Conservation (phyloP, 2,888 invertebrate genomes). For the Mimachlamys varia region DNA sequence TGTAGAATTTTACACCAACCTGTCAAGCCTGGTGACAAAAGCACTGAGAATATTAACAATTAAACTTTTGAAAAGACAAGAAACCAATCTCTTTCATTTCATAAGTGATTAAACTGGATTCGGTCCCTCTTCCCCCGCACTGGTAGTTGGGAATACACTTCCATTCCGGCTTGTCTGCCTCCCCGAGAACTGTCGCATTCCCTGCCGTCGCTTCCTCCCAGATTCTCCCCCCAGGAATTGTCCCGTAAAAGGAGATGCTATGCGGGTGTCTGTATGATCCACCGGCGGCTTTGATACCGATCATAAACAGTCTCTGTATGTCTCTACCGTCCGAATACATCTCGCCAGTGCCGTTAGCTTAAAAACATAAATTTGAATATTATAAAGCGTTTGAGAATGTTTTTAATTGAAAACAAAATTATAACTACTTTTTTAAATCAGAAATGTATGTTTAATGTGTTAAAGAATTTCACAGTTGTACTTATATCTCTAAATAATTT, state of each 20-base stretch:
- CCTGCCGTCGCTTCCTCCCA: neutral
- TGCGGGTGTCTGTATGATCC: conserved; percentile 8
- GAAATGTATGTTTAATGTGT: neutral
- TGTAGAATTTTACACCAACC: neutral
- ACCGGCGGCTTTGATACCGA: neutral
- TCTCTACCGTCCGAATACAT: neutral
- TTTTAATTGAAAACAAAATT: neutral
- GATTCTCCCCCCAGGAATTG: conserved; percentile 27
- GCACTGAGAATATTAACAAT: conserved; percentile 19
- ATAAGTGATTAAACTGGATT: conserved; percentile 5
- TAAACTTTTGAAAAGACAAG: neutral
- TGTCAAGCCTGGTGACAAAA: neutral
- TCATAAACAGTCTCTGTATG: neutral
- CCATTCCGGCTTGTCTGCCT: neutral
- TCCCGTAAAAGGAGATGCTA: neutral
- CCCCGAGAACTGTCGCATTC: neutral
- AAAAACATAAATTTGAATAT: neutral
- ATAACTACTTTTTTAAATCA: too few species aligned
- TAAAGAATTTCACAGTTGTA: neutral
- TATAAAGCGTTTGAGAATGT: neutral
- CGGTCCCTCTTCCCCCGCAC: neutral
- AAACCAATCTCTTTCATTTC: conserved; percentile 21
- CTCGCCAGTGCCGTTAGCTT: neutral
- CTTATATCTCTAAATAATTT: neutral
- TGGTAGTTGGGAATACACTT: neutral